Conservation (phyloP, 2,113 vertebrate species). For the Colius striatus region DNA sequence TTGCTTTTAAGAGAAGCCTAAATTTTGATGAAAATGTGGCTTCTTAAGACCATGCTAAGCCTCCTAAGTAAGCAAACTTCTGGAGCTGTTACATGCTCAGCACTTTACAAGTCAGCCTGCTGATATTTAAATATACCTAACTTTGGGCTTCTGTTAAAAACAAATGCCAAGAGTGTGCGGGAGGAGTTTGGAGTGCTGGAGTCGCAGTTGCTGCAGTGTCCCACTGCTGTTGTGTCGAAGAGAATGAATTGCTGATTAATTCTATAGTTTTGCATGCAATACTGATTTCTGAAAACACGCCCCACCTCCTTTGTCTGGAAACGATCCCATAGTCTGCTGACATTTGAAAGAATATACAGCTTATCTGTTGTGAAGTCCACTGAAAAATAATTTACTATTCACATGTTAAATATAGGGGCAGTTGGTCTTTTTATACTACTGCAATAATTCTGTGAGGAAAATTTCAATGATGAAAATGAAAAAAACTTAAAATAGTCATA, state of each 20-base stretch:
- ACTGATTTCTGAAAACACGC: slow-evolving; percentile 68
- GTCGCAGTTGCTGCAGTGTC: slow-evolving; percentile 19
- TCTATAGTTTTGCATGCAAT: slow-evolving; percentile 69
- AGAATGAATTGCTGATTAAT: slow-evolving; percentile 72
- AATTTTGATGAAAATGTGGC: background rate
- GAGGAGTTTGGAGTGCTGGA: slow-evolving; percentile 12
- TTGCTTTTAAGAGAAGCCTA: background rate
- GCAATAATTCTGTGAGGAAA: slow-evolving; percentile 84
- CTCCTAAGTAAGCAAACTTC: background rate
- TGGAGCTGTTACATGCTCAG: background rate
- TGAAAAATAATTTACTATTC: slow-evolving; percentile 85
- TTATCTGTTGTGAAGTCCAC: slow-evolving; percentile 86
- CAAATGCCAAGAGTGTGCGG: background rate
- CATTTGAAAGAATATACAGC: slow-evolving; percentile 79
- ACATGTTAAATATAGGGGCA: slow-evolving; percentile 86
- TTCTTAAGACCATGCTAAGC: background rate
- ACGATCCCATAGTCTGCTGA: slow-evolving; percentile 49
- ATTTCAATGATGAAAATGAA: slow-evolving; percentile 88
- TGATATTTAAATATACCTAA: background rate
- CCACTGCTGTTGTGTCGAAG: slow-evolving; percentile 8
- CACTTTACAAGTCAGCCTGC: background rate
- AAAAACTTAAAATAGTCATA: slow-evolving; percentile 86
- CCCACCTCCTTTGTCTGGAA: slow-evolving; percentile 58
- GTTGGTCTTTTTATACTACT: slow-evolving; percentile 85
- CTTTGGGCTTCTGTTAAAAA: slow-evolving; percentile 11